Evolutionary conservation across 2,113 vertebrate genomes (phyloP).

Genomic region (Rhadina sibilatrix): DNA sequence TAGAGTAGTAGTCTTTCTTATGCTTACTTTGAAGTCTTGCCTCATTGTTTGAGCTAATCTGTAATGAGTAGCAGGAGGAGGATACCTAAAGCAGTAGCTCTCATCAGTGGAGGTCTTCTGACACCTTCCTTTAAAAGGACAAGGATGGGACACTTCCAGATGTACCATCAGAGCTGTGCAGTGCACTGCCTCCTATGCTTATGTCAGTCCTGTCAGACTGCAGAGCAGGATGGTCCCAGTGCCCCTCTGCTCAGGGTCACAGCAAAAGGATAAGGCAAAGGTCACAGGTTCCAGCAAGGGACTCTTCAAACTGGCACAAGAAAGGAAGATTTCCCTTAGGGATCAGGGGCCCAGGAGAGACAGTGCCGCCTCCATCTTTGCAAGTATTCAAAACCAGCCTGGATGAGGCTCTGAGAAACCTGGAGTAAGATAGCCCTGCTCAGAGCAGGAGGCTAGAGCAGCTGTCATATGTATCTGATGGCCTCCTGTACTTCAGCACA

Average conservation of each 20-base stretch:
- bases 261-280: not conserved
- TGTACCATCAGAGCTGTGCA: fast-evolving
- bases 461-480: not conserved
- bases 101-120: not conserved
- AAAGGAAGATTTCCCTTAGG: not conserved
- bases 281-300: not conserved
- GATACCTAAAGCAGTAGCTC: not conserved
- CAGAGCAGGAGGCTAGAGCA: not conserved
- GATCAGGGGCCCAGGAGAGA: not conserved
- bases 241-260: not conserved
- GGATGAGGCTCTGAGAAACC: not conserved
- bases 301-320: not conserved
- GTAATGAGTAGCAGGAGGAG: not conserved
- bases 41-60: not conserved
- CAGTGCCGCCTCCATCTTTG: not conserved
- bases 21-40: not conserved
- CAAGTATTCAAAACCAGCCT: not conserved
- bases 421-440: not conserved
- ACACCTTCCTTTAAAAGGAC: not conserved
- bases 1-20: not conserved
- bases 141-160: not conserved
- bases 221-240: not conserved
- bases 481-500: not conserved
- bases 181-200: not conserved
- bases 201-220: fast-evolving